Percentiles rank a stretch among this genome's conserved stretches.
phyloP scores from a whole-genome alignment of 2,888 invertebrate genomes.

The Cantharis rustica region DNA sequence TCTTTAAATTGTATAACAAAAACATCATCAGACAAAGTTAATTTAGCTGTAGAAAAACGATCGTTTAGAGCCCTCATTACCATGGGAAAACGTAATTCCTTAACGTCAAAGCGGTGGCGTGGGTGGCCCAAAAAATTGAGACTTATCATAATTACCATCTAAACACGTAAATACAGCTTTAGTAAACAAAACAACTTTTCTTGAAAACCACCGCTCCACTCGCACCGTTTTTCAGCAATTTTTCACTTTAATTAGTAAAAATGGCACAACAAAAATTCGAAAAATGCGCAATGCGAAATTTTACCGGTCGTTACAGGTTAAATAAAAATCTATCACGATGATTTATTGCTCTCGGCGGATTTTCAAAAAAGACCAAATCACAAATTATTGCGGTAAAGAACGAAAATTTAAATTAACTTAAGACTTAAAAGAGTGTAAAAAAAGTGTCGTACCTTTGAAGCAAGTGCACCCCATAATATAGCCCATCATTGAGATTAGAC shows the following conservation, averaged over 20 bases:
- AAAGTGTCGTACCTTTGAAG: conserved; percentile 72
- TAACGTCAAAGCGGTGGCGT: not conserved
- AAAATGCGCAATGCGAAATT: conserved; percentile 1
- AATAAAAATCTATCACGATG: not conserved
- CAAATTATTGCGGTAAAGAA: not conserved
- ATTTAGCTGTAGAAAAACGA: not conserved
- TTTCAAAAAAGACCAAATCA: not conserved
- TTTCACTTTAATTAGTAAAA: not conserved
- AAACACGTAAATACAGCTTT: not conserved
- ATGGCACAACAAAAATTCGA: not conserved
- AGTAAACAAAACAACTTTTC: not conserved
- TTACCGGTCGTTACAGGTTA: not conserved
- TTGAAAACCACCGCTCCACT: not conserved
- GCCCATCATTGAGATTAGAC: conserved; percentile 76
- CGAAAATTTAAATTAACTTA: not conserved
- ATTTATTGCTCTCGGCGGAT: not conserved
- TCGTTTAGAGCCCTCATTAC: not conserved
- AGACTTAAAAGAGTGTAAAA: not conserved
- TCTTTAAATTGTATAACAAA: not conserved
- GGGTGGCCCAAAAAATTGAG: not conserved
- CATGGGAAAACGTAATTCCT: not conserved
- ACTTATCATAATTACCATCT: not conserved
- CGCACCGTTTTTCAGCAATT: not conserved
- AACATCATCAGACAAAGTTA: not conserved
- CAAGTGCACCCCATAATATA: conserved; percentile 94